phyloP scores from a whole-genome alignment of 2,797 vertebrate species.

The Chelonia mydas region DNA sequence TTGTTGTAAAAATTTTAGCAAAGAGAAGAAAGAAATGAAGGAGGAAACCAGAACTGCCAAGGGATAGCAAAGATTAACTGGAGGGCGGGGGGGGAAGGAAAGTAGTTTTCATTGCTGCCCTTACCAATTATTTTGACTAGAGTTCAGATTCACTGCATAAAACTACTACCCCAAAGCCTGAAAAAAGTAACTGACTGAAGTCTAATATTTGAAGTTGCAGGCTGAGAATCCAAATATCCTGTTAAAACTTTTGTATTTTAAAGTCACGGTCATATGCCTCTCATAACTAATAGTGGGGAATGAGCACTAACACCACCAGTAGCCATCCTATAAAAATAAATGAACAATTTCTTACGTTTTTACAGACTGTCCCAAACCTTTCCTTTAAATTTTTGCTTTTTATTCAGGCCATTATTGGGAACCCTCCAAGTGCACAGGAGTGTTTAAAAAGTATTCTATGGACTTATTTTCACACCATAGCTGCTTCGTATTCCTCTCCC shows the following conservation, averaged over 20 bases:
- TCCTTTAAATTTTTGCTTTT: neutral
- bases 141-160: slow-evolving; percentile 26
- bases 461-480: neutral
- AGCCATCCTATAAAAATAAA: neutral
- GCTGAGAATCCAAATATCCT: neutral
- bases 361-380: neutral
- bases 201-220: neutral
- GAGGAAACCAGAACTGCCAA: neutral
- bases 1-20: neutral
- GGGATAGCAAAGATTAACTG: slow-evolving; percentile 7
- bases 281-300: neutral
- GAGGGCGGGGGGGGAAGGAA: neutral
- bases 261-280: neutral
- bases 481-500: neutral
- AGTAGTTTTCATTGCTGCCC: neutral
- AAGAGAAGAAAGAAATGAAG: neutral
- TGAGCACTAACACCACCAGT: neutral
- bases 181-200: neutral
- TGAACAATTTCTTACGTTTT: neutral
- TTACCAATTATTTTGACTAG: slow-evolving; percentile 41
- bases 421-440: neutral
- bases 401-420: neutral
- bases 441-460: neutral
- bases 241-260: neutral
- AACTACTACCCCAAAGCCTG: slow-evolving; percentile 26